Percentiles rank a stretch among this genome's conserved stretches.
Evolutionary conservation across 2,888 invertebrate genomes (phyloP).

Genomic region (Phymatocera aterrima): DNA sequence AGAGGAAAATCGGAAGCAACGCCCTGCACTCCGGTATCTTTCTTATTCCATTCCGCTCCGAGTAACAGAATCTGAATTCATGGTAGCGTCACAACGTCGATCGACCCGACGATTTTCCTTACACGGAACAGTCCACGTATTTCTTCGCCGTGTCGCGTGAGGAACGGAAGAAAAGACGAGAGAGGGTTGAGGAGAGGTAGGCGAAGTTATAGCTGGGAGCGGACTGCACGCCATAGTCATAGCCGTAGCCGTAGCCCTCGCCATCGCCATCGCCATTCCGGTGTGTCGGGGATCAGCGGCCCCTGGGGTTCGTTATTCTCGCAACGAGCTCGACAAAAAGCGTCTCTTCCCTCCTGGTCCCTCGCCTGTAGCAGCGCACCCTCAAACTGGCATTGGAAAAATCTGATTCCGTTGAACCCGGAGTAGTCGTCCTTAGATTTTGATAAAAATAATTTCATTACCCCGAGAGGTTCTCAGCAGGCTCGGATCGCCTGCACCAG

Average conservation of each 20-base stretch:
- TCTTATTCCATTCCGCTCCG: no score
- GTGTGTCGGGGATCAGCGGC: conserved; percentile 56
- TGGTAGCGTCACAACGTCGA: no score
- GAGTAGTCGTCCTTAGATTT: conserved; percentile 78
- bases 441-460: conserved; percentile 77
- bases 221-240: not conserved
- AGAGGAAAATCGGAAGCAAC: no score
- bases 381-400: conserved; percentile 58
- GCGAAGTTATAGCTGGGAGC: not conserved
- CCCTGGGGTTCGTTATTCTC: conserved; percentile 66
- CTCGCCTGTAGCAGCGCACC: conserved; percentile 44
- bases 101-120: no score
- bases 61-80: no score
- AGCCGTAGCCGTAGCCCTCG: not conserved
- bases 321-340: conserved; percentile 34
- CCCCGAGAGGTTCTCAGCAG: conserved; percentile 64
- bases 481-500: conserved; percentile 54
- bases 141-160: no score
- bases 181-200: not conserved
- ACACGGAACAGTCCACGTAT: no score
- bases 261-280: conserved; percentile 45
- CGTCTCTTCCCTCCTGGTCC: conserved; percentile 41
- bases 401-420: conserved; percentile 72
- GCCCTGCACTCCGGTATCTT: no score
- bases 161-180: not conserved